phyloP scores from a whole-genome alignment of 1,140 invertebrate species.

The Tetranychus cinnabarinus region DNA sequence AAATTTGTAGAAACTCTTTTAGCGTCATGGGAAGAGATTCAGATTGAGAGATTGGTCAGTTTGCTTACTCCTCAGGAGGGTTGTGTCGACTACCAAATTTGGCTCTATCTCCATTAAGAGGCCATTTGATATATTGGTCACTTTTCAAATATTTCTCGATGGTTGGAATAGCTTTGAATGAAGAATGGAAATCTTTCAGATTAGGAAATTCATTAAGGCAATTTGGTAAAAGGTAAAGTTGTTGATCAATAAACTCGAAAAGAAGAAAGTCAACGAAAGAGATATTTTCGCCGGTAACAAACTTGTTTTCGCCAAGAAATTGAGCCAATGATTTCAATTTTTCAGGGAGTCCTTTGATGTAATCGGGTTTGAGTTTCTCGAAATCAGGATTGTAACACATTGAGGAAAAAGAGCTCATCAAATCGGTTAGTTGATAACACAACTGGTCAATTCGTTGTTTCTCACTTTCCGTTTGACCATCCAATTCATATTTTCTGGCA shows the following conservation, averaged over 20 bases:
- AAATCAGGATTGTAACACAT: constrained; percentile 11
- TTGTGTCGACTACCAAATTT: background rate
- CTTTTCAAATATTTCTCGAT: constrained; percentile 2
- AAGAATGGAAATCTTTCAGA: background rate
- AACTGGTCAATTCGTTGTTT: constrained; percentile 22
- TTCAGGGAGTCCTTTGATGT: constrained; percentile 15
- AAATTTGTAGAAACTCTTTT: no score
- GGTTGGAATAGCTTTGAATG: background rate
- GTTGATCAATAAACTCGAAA: constrained; percentile 26
- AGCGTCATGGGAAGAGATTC: no score
- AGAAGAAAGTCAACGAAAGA: constrained; percentile 27
- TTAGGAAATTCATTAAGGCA: background rate
- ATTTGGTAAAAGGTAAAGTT: constrained; percentile 1
- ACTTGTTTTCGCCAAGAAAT: constrained; percentile 22
- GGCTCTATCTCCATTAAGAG: background rate
- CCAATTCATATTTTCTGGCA: constrained; percentile 17
- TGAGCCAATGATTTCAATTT: constrained; percentile 18
- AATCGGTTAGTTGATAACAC: constrained; percentile 24
- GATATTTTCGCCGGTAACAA: constrained; percentile 24
- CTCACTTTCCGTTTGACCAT: constrained; percentile 23
- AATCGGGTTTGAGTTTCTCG: constrained; percentile 9
- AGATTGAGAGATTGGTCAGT: no score
- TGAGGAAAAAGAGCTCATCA: constrained; percentile 20
- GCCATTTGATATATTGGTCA: background rate
- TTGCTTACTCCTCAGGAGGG: no score